Conservation (phyloP, 2,888 invertebrate species). For the Lamellibrachia satsuma region DNA sequence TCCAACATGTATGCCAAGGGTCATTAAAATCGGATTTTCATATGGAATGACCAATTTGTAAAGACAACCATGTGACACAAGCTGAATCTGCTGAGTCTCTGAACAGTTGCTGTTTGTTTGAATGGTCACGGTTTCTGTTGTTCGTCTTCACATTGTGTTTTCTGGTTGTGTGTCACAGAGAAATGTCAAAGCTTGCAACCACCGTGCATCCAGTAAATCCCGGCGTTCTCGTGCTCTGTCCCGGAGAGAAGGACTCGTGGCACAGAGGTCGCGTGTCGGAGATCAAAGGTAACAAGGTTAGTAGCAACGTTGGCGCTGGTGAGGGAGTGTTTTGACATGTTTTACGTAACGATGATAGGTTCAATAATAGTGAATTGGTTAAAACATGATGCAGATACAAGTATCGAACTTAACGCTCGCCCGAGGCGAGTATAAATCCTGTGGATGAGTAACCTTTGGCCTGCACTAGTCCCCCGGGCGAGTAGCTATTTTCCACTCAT, state of each 20-base stretch:
- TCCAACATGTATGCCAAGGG: no score
- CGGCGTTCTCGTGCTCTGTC: not conserved
- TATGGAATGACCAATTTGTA: not conserved
- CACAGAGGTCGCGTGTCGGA: constrained; percentile 1
- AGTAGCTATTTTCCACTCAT: no score
- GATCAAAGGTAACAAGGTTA: not conserved
- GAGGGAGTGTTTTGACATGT: not conserved
- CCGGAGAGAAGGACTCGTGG: not conserved
- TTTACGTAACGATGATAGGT: not conserved
- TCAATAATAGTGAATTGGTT: no score
- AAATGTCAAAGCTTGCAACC: not conserved
- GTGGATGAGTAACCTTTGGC: no score
- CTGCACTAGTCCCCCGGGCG: no score
- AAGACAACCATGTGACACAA: not conserved
- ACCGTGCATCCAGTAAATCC: not conserved
- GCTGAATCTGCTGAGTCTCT: not conserved
- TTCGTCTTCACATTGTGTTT: not conserved
- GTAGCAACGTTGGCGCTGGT: not conserved
- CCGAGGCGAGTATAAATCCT: no score
- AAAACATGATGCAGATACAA: no score
- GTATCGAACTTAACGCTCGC: no score
- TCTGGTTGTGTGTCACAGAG: not conserved
- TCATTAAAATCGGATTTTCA: no score
- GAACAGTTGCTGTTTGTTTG: not conserved
- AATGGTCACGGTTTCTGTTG: not conserved